Evolutionary conservation across 2,888 invertebrate species (phyloP), one percentile per base, ranked within the genome.

Genomic region (Limnephilus marmoratus): DNA sequence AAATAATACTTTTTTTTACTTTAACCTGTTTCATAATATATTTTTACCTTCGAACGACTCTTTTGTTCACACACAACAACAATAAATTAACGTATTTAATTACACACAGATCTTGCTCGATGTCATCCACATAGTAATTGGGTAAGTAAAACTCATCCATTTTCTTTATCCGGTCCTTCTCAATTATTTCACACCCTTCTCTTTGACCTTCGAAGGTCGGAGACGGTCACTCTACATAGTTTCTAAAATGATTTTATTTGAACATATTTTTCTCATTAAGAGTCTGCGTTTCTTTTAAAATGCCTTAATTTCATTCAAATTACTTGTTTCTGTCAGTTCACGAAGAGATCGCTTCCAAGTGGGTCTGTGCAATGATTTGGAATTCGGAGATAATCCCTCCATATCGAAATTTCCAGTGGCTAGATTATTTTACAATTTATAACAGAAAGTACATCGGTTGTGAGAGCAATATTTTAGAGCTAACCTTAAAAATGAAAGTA

Each of bases 231-330:
- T 68, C 68, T 24, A 68, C 68, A 68, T 68, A 68, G 24, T 53
- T 53, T 9, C 24, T 24, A 9, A 24, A 68, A 68, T 68, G 0
- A 68, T 5, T 68, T 18, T 49, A 49, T 49, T 49, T 49, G 13
- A 68, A 68, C 18, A 41, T 83, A 82, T 86, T 88, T 87, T 90
- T 90, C 90, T 68, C 45, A 81, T 91, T 91, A 81, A 85, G 83
- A 82, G 83, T 91, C n/a, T n/a, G n/a, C 7, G 11, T 86, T 45
- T 12, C n/a, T 81, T 31, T 34, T 18, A 15, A 24, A 37, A 68
- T 89, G 88, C 37, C 68, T 89, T 89, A 80, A 68, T 34, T 68
- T 88, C 31, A 80, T 89, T 89, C 34, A 89, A 89, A 89, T 81
- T 89, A 89, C 88, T 88, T 80, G 88, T 68, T 34, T n/a, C 80